A percentile compares a stretch with the other conserved stretches of the same genome.
These are phyloP conservation scores for Molanna angustata DNA, from an alignment of 2,888 invertebrate species.

Conservation along the genomic window DNA sequence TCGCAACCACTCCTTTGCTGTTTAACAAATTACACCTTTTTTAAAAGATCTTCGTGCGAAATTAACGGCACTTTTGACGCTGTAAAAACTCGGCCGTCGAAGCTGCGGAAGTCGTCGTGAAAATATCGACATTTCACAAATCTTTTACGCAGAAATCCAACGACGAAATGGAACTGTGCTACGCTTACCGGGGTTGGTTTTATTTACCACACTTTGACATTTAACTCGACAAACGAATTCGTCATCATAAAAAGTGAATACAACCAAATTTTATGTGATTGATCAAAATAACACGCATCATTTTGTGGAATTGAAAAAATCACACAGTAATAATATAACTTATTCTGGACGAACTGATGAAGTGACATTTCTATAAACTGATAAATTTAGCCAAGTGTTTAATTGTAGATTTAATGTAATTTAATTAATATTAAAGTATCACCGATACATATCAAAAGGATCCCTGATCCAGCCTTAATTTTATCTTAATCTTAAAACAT, in stretches of 20 bases:
- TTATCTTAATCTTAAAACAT: too few species aligned
- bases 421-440: slow-evolving; percentile 4
- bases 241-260: too few species aligned
- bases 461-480: slow-evolving; percentile 25
- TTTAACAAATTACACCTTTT: slow-evolving; percentile 3
- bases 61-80: not conserved
- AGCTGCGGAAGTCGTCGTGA: too few species aligned
- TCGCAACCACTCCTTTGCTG: slow-evolving; percentile 26
- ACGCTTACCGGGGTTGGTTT: not conserved
- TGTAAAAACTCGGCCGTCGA: too few species aligned
- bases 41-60: not conserved
- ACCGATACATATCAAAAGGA: slow-evolving; percentile 29
- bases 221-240: too few species aligned
- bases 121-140: not conserved
- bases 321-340: too few species aligned
- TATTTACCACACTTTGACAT: slow-evolving; percentile 5
- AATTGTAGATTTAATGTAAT: slow-evolving; percentile 13
- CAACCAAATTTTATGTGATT: too few species aligned
- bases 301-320: too few species aligned
- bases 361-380: too few species aligned
- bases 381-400: not conserved
- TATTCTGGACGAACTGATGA: too few species aligned
- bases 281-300: too few species aligned
- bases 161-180: not conserved
- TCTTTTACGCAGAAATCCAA: not conserved